Evolutionary conservation across 2,888 invertebrate genomes (phyloP), one percentile per base, ranked within the genome.

Genomic region (Leptinotarsa peninsularis): DNA sequence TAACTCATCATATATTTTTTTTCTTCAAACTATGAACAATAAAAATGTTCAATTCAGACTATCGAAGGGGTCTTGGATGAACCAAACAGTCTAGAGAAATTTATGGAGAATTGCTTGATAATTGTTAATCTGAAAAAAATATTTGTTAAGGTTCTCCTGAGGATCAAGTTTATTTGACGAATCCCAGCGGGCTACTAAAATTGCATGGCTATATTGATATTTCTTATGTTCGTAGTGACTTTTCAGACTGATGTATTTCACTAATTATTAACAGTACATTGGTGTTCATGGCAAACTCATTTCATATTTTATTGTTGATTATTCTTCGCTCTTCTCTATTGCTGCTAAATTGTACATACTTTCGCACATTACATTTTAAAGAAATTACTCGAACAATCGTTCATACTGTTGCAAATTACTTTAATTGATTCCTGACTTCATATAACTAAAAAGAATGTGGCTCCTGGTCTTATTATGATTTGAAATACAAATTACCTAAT

Each of bases 131-230:
- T 63, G 63, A 63, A 21, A 43, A 27, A 14, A 7, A 33, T 23
- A 23, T 58, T 58, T 2, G 15, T 23, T 58, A 33, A 33, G 63
- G 43, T 5, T 43, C 63, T 63, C 43, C 17, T 15, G 63, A 43
- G 43, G n/a, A 43, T 33, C 18, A 33, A 10, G 7, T 33, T 63
- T n/a, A 63, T 63, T 63, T 15, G n/a, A 33, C n/a, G 63, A 63
- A 33, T 63, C 63, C 63, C 63, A 63, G 63, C 63, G 63, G 63
- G 63, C 63, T 27, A 63, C 63, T 63, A 63, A 63, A 63, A 63
- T 63, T 63, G 63, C 63, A 63, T 63, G 63, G 63, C 63, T 7
- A 33, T 43, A 63, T 63, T 27, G n/a, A 63, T 63, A 33, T 63
- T 63, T 33, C 21, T 58, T 23, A 21, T 63, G 27, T 63, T 33